phyloP scores from a whole-genome alignment of 2,113 vertebrate genomes.

The Agelaius phoeniceus region DNA sequence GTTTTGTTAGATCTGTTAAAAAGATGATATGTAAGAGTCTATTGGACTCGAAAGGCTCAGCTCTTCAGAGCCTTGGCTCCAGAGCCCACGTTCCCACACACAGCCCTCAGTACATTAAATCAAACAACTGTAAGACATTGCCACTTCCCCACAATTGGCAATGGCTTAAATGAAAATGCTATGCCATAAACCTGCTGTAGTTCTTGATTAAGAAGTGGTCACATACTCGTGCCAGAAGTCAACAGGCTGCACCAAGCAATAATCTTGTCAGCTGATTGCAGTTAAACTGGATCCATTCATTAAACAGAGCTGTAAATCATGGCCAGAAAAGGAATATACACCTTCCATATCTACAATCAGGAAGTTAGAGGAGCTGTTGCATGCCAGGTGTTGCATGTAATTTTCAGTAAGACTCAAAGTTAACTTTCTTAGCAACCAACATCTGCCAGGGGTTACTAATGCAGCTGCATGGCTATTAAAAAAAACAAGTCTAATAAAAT shows the following conservation, averaged over 20 bases:
- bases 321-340: conserved; percentile 2
- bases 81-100: neutral
- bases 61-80: neutral
- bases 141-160: neutral
- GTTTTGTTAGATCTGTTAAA: neutral
- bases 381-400: neutral
- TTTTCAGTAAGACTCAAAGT: neutral
- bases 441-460: neutral
- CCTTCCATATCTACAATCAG: neutral
- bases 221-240: neutral
- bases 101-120: neutral
- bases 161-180: conserved; percentile 33
- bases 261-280: conserved; percentile 36
- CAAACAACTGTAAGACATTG: neutral
- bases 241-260: conserved; percentile 7
- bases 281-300: conserved; percentile 42
- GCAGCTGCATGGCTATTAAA: neutral
- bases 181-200: conserved; percentile 7
- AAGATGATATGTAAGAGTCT: neutral
- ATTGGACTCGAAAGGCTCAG: neutral
- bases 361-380: neutral
- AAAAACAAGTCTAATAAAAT: neutral
- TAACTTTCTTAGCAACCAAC: neutral
- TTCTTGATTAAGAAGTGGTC: neutral
- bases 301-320: conserved; percentile 27